Evolutionary conservation across 2,888 invertebrate species (phyloP).

Genomic region (Ganaspis brasiliensis): DNA sequence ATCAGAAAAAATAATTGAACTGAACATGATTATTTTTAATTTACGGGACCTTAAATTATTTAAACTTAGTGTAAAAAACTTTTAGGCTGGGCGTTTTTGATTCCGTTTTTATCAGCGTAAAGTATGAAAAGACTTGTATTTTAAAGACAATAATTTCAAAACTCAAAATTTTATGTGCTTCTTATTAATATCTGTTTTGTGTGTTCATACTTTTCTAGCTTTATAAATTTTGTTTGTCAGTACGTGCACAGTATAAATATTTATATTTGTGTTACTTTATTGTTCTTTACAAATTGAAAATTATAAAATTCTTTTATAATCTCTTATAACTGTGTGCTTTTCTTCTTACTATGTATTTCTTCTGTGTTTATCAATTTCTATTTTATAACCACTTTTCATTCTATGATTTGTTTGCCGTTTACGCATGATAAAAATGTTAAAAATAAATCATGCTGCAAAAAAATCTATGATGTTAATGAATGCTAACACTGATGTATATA

Average conservation of each 20-base stretch:
- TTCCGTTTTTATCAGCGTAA: too few species aligned
- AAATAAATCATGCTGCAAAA: slow-evolving; percentile 51
- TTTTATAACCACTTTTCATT: slow-evolving; percentile 50
- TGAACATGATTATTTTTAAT: too few species aligned
- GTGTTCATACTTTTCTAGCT: slow-evolving; percentile 2
- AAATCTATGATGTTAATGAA: slow-evolving; percentile 57
- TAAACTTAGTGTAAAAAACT: too few species aligned
- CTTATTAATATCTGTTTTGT: background rate
- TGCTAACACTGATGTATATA: slow-evolving; percentile 81
- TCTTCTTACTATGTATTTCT: slow-evolving; percentile 1
- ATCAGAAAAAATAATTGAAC: too few species aligned
- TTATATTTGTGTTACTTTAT: slow-evolving; percentile 11
- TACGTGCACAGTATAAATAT: background rate
- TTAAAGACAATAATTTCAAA: too few species aligned
- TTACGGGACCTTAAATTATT: too few species aligned
- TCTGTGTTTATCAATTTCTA: slow-evolving; percentile 18
- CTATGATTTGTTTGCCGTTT: slow-evolving; percentile 53
- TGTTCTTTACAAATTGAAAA: slow-evolving; percentile 2
- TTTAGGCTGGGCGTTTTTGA: too few species aligned
- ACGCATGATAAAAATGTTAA: slow-evolving; percentile 46
- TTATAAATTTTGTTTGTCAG: too few species aligned
- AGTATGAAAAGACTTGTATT: too few species aligned
- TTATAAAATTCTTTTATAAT: slow-evolving; percentile 24
- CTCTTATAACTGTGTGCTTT: slow-evolving; percentile 19
- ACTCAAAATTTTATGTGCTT: too few species aligned